phyloP scores from a whole-genome alignment of 1,140 invertebrate species.

The Pinna nobilis region DNA sequence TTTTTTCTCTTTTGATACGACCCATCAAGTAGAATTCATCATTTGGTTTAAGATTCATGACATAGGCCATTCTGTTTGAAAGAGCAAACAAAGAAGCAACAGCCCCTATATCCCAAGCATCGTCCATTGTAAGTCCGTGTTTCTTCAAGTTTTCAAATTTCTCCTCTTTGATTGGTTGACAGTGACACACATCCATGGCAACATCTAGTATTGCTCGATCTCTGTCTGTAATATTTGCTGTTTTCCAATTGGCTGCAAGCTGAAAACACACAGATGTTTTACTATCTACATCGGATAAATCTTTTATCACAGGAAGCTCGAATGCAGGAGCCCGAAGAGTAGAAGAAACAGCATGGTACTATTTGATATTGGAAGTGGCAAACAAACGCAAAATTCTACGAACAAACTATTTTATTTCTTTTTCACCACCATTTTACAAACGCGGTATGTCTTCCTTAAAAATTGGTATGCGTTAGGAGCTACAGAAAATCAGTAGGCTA shows the following conservation, averaged over 20 bases:
- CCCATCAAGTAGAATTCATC: conserved; percentile 64
- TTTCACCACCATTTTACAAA: too few relatives aligned
- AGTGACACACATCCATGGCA: conserved; percentile 54
- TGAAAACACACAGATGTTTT: conserved; percentile 34
- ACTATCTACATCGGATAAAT: background rate
- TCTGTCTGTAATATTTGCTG: conserved; percentile 56
- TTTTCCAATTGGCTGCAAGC: conserved; percentile 65
- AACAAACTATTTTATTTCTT: too few relatives aligned
- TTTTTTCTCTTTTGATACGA: conserved; percentile 50
- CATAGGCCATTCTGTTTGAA: conserved; percentile 63
- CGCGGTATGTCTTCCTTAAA: too few relatives aligned
- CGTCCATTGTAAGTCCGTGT: conserved; percentile 57
- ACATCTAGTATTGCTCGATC: conserved; percentile 62
- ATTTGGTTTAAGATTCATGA: conserved; percentile 62
- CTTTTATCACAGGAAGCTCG: background rate
- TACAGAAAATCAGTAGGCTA: too few relatives aligned
- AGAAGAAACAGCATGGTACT: too few relatives aligned
- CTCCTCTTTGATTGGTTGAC: conserved; percentile 49
- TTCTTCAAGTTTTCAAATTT: conserved; percentile 49
- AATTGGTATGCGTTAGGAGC: too few relatives aligned
- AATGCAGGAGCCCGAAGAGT: background rate
- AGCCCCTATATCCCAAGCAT: conserved; percentile 66
- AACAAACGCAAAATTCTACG: too few relatives aligned
- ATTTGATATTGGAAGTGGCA: too few relatives aligned
- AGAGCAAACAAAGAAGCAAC: conserved; percentile 60